These are phyloP conservation scores for Sarcophilus harrisii DNA, from an alignment of 2,797 vertebrate species.

Conservation along the genomic window DNA sequence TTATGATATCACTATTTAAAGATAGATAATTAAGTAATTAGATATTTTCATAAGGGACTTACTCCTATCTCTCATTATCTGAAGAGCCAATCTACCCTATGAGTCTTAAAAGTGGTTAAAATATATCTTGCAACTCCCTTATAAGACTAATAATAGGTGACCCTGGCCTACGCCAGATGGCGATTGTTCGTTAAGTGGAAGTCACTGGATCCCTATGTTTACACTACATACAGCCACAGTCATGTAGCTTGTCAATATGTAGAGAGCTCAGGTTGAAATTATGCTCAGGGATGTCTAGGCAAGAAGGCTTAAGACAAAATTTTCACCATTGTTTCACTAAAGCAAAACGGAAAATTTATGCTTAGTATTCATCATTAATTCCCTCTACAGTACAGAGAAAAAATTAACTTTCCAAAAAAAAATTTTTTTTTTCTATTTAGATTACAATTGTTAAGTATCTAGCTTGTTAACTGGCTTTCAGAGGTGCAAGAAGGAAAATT, in stretches of 20 bases:
- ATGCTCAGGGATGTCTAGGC: constrained; percentile 59
- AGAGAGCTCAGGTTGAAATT: constrained; percentile 39
- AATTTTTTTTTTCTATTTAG: not conserved
- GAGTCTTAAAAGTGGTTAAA: not conserved
- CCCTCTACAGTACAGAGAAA: not conserved
- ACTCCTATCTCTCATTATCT: not conserved
- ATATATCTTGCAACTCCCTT: not conserved
- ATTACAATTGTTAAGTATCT: constrained; percentile 6
- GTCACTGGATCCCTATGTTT: constrained; percentile 16
- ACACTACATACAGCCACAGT: not conserved
- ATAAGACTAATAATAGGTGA: not conserved
- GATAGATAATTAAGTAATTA: not conserved
- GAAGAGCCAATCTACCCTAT: not conserved
- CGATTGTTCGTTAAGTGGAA: not conserved
- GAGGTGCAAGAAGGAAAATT: not conserved
- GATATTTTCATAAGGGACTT: not conserved
- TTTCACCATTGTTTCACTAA: not conserved
- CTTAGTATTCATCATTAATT: not conserved
- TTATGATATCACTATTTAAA: not conserved
- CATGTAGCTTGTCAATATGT: not conserved
- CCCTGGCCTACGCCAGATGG: not conserved
- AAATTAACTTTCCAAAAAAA: not conserved
- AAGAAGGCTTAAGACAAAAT: not conserved
- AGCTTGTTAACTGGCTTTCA: not conserved
- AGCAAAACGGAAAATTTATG: not conserved